These are phyloP conservation scores for Protaetia brevitarsis DNA, from an alignment of 1,140 invertebrate genomes.

Conservation along the genomic window DNA sequence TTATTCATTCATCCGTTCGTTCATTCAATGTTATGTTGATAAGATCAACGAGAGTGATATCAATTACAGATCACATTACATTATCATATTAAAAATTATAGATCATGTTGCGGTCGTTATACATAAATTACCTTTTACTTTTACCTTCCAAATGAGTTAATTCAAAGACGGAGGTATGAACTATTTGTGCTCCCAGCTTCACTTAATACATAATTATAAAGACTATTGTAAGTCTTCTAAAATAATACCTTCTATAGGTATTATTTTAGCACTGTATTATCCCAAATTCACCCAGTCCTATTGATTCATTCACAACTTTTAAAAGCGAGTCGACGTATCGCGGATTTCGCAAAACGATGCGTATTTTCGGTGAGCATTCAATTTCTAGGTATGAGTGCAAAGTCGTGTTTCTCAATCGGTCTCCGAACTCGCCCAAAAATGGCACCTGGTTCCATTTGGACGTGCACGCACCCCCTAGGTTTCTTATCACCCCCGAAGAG, in stretches of 20 bases:
- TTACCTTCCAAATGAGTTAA: too few species aligned
- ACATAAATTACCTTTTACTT: too few species aligned
- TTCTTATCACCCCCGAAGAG: slow-evolving; percentile 87
- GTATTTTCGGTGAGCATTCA: not conserved
- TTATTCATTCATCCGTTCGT: not conserved
- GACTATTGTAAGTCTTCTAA: too few species aligned
- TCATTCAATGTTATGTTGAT: not conserved
- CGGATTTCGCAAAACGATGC: not conserved
- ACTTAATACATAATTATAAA: too few species aligned
- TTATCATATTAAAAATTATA: not conserved
- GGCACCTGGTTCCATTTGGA: slow-evolving; percentile 96
- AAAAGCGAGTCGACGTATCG: too few species aligned
- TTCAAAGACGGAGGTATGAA: too few species aligned
- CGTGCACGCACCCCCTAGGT: slow-evolving; percentile 90
- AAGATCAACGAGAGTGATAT: not conserved
- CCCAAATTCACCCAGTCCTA: too few species aligned
- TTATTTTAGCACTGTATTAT: too few species aligned
- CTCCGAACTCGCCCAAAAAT: slow-evolving; percentile 83
- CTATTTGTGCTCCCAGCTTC: too few species aligned
- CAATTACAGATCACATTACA: not conserved
- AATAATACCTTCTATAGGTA: too few species aligned
- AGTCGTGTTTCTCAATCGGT: slow-evolving; percentile 91
- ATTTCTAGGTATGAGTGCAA: slow-evolving; percentile 80
- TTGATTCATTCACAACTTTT: too few species aligned
- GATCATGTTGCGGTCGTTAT: too few species aligned